A percentile compares a stretch with the other conserved stretches of the same genome.
These are phyloP conservation scores for Bombycilla garrulus DNA, from an alignment of 2,113 vertebrate species.

Conservation along the genomic window DNA sequence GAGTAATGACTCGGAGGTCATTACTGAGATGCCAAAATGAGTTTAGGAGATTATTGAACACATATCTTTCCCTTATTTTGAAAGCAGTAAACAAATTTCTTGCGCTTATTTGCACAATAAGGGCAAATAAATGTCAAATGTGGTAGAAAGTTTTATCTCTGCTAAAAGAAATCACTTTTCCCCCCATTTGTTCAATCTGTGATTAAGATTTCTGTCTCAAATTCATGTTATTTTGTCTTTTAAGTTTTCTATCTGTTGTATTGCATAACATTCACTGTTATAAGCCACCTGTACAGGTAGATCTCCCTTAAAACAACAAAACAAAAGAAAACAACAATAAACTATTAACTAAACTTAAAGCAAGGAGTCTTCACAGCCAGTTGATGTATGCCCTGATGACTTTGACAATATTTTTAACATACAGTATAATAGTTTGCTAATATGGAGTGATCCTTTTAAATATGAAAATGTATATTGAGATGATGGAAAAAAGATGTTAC, in stretches of 20 bases:
- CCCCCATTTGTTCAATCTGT: neutral
- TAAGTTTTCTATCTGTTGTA: neutral
- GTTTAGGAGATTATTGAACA: neutral
- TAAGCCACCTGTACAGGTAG: neutral
- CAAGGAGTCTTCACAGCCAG: neutral
- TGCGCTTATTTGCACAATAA: neutral
- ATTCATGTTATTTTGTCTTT: neutral
- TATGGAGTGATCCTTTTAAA: slow-evolving; percentile 5
- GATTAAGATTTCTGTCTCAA: neutral
- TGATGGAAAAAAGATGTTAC: slow-evolving; percentile 24
- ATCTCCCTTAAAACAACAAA: neutral
- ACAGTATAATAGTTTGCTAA: neutral
- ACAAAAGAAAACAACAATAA: neutral
- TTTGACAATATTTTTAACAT: neutral
- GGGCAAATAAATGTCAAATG: neutral
- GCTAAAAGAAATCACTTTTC: neutral
- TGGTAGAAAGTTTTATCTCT: neutral
- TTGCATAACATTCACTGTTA: neutral
- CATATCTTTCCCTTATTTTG: neutral
- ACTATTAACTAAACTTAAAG: neutral
- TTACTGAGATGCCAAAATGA: neutral
- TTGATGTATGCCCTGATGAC: neutral
- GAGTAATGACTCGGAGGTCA: neutral
- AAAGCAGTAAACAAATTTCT: neutral
- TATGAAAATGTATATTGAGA: neutral